Evolutionary conservation across 2,888 invertebrate species (phyloP).

Genomic region (Sclerodermus sp.): DNA sequence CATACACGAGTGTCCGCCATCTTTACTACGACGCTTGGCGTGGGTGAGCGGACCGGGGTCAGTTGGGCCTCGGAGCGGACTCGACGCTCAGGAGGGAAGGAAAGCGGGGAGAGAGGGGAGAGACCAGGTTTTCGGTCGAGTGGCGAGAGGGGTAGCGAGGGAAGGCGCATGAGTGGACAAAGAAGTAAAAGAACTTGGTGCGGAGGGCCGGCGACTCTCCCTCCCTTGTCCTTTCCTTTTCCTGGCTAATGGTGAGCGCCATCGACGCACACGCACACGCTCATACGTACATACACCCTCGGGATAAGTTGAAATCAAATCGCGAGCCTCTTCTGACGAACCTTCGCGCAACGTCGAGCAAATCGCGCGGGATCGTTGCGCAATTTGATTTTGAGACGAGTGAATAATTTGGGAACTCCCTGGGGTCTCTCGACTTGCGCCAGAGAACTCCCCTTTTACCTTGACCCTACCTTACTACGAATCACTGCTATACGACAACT

Average conservation of each 20-base stretch:
- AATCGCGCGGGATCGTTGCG: conserved; percentile 33
- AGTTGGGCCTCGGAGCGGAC: conserved; percentile 23
- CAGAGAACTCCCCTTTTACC: no score
- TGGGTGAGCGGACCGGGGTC: conserved; percentile 32
- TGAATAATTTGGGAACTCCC: conserved; percentile 29
- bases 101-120: conserved; percentile 8
- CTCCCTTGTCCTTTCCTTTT: no score
- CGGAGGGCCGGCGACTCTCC: no score
- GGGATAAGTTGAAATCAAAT: no score
- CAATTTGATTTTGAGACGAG: conserved; percentile 36
- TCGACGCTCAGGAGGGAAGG: neutral
- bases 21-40: conserved; percentile 45
- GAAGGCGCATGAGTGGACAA: conserved; percentile 16
- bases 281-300: neutral
- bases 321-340: conserved; percentile 28
- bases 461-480: conserved; percentile 1
- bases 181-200: conserved; percentile 19
- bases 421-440: no score
- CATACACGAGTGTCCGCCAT: conserved; percentile 37
- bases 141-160: conserved; percentile 10
- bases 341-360: conserved; percentile 44
- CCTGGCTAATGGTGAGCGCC: neutral
- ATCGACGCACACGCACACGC: neutral
- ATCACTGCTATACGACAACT: no score
- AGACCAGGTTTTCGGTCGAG: neutral